Base-by-base conservation (phyloP, 1,140 invertebrate genomes). In the Pantala flavescens region DNA sequence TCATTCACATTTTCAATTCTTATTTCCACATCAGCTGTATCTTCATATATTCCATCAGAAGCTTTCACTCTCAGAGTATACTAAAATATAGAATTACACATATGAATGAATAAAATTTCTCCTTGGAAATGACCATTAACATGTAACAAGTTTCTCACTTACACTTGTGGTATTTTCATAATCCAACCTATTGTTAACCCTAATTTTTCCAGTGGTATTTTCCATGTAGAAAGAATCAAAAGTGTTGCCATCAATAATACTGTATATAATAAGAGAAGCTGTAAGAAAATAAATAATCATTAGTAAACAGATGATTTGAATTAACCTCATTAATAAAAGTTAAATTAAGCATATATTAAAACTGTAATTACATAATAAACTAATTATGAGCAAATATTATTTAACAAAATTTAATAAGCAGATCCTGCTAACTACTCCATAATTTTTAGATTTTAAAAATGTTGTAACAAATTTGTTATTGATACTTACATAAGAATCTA, bases 1-100 rank as follows among this genome's bases (percentile, higher is more conserved):
- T 95, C 93, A 79, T 95, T 95, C 5, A 94, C 87, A 79, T 95
- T 92, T 75, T 88, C 87, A 71, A 96, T 90, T 75, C 90, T 89
- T 24, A 96, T 92, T 24, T 88, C 85, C 0, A 96, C 93, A 73
- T 85, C 87, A 0, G 92, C 89, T 36, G 87, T 88, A 78, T 93
- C 92, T 72, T 91, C 87, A 80, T 87, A 92, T 19, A 89, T 82
- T 3, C 92, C 92, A 79, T 96, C 93, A 77, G 89, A 92, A 0
- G 92, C 93, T 77, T 86, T 83, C 0, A 96, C 90, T 24, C 87
- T 90, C 0, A 95, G 81, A 70, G 86, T 88, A 78, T 95, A 95
- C 77, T 90, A 77, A 77, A 78, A 75, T 23, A 76, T 75, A 79
- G 77, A 75, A 76, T 74, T 23, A 23, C 24, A 75, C 21, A 75